Percentiles rank a stretch among this genome's conserved stretches.
These are phyloP conservation scores for Platynereis dumerilii DNA, from an alignment of 2,888 invertebrate species.

Conservation along the genomic window DNA sequence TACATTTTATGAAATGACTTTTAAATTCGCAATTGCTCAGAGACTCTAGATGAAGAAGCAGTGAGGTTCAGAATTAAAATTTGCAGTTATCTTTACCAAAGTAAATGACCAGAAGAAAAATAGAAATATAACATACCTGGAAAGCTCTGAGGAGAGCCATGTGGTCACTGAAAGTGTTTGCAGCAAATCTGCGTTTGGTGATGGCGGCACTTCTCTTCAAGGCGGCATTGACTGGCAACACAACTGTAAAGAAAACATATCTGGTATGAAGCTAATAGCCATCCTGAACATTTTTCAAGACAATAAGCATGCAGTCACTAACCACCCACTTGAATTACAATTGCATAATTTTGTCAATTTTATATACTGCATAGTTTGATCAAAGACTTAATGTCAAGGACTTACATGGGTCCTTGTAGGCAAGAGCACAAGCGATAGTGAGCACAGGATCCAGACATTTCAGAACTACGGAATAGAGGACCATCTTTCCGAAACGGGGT, in stretches of 20 bases:
- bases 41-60: too few species aligned
- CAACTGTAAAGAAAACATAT: slow-evolving; percentile 52
- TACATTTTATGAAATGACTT: too few species aligned
- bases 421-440: slow-evolving; percentile 86
- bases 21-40: too few species aligned
- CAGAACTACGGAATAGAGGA: slow-evolving; percentile 86
- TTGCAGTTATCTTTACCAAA: too few species aligned
- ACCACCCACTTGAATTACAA: too few species aligned
- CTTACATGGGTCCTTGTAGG: slow-evolving; percentile 73
- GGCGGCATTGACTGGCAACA: slow-evolving; percentile 75
- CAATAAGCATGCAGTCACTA: neutral
- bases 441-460: slow-evolving; percentile 92
- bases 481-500: slow-evolving; percentile 88
- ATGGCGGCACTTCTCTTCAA: slow-evolving; percentile 69
- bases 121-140: slow-evolving; percentile 75
- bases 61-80: too few species aligned
- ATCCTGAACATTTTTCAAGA: neutral
- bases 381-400: too few species aligned
- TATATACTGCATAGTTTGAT: neutral
- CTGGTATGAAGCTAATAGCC: neutral
- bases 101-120: too few species aligned
- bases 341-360: slow-evolving; percentile 1
- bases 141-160: slow-evolving; percentile 83
- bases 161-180: slow-evolving; percentile 86
- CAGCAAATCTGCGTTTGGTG: slow-evolving; percentile 75